phyloP scores from a whole-genome alignment of 2,797 vertebrate genomes.

The Cheirogaleus major region DNA sequence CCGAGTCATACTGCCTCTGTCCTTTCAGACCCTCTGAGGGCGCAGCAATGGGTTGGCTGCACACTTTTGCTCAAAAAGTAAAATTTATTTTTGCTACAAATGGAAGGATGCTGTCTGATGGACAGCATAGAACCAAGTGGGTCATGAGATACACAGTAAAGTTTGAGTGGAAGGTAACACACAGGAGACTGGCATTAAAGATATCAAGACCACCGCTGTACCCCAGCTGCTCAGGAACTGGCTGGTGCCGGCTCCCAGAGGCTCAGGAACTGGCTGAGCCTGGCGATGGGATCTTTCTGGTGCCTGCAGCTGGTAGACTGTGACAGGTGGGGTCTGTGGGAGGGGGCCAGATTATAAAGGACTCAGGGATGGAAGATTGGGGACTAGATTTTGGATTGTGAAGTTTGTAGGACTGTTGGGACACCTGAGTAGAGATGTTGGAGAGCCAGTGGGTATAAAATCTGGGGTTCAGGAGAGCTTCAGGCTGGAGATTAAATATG shows the following conservation, averaged over 20 bases:
- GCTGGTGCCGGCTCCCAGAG: neutral
- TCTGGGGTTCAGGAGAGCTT: neutral
- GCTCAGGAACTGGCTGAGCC: neutral
- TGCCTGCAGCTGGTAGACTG: neutral
- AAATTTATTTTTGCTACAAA: neutral
- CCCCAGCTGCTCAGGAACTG: neutral
- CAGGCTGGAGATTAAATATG: neutral
- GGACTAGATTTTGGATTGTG: neutral
- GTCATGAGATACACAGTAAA: neutral
- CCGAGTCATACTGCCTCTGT: neutral
- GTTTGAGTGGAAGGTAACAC: neutral
- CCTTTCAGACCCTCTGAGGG: neutral
- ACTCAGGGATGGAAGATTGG: neutral
- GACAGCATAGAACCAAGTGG: neutral
- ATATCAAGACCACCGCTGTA: neutral
- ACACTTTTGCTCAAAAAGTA: neutral
- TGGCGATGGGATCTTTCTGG: neutral
- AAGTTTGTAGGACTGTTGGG: neutral
- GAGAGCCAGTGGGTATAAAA: neutral
- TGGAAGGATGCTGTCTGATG: neutral
- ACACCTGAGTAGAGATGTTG: neutral
- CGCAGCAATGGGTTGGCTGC: neutral
- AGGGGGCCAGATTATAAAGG: neutral
- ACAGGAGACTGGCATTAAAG: neutral
- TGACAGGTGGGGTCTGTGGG: neutral